Base-by-base conservation (phyloP, 2,797 vertebrate genomes). In the Australoheros facetus region DNA sequence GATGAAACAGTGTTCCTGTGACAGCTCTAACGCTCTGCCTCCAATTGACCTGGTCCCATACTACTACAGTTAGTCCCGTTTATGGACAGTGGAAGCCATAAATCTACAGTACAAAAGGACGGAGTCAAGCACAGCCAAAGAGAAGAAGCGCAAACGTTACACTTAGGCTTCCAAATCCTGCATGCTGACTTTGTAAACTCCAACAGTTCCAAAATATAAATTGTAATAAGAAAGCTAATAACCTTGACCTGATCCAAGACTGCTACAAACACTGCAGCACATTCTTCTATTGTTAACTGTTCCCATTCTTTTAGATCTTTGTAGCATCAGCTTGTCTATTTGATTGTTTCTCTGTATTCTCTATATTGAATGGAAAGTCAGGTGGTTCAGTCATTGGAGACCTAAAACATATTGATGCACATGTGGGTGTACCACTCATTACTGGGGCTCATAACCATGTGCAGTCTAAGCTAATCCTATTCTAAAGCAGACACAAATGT, bases 21-120 rank as follows among this genome's bases (percentile, higher is more conserved):
- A 85, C 87, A 85, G 86, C 82, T 82, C 76, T 81, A 75, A 82
- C 75, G 69, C 80, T 76, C 81, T 86, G 82, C 57, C 72, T 86
- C 80, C 81, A 39, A 78, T 86, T 89, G 91, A 91, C 89, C 83
- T 4, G 78, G 73, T 88, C 85, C 83, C 79, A 78, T 62, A 79
- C 79, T 56, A 34, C 80, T 80, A 85, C 89, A 64, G 74, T 83
- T 77, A 77, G 81, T 86, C 85, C 79, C 74, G 34, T 86, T 89
- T 87, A 89, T 83, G 74, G 76, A 87, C 84, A 82, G 85, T 56
- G 13, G 23, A 75, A 83, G 74, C 59, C 74, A 55, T 89, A 90
- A 89, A 89, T 89, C 88, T 42, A 55, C 53, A 55, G 71, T 62
- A 55, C 26, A 17, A 54, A 26, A 30, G 55, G 51, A 80, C 60